Evolutionary conservation across 2,888 invertebrate genomes (phyloP).

Genomic region (Chrysopilus asiliformis): DNA sequence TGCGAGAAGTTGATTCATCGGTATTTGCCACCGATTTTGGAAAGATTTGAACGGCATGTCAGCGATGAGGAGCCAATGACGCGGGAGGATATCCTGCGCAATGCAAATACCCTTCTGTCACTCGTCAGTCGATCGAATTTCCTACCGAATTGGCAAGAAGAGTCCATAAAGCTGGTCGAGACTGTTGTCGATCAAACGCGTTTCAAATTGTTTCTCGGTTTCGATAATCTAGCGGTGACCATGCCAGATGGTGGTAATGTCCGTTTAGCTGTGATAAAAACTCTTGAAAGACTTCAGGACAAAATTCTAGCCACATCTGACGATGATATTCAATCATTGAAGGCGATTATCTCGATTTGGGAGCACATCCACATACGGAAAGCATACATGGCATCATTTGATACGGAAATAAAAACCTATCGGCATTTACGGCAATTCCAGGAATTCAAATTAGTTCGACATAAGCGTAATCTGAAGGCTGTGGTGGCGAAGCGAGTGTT

Average conservation of each 20-base stretch:
- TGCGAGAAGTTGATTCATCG: constrained; percentile 50
- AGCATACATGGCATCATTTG: constrained; percentile 31
- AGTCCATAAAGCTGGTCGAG: constrained; percentile 24
- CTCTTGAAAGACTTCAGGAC: constrained; percentile 48
- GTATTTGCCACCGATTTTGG: constrained; percentile 52
- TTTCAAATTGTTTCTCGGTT: constrained; percentile 37
- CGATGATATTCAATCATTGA: constrained; percentile 68
- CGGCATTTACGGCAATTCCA: constrained; percentile 46
- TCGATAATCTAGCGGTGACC: constrained; percentile 31
- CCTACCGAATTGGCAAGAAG: constrained; percentile 58
- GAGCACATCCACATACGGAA: constrained; percentile 13
- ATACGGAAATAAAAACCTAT: constrained; percentile 52
- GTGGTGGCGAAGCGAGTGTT: constrained; percentile 49
- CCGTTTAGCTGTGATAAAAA: constrained; percentile 44
- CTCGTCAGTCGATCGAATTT: constrained; percentile 52
- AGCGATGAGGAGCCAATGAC: constrained; percentile 39
- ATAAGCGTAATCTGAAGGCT: constrained; percentile 46
- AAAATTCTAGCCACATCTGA: constrained; percentile 51
- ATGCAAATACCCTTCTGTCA: constrained; percentile 38
- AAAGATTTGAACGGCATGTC: constrained; percentile 44
- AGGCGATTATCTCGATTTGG: constrained; percentile 39
- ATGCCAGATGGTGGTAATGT: constrained; percentile 59
- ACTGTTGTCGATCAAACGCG: constrained; percentile 9
- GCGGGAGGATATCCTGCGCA: constrained; percentile 51
- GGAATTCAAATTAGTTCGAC: constrained; percentile 49